Percentiles rank a stretch among this genome's conserved stretches.
These are phyloP conservation scores for Drosophila sproati DNA, from an alignment of 1,140 invertebrate genomes.

Conservation along the genomic window DNA sequence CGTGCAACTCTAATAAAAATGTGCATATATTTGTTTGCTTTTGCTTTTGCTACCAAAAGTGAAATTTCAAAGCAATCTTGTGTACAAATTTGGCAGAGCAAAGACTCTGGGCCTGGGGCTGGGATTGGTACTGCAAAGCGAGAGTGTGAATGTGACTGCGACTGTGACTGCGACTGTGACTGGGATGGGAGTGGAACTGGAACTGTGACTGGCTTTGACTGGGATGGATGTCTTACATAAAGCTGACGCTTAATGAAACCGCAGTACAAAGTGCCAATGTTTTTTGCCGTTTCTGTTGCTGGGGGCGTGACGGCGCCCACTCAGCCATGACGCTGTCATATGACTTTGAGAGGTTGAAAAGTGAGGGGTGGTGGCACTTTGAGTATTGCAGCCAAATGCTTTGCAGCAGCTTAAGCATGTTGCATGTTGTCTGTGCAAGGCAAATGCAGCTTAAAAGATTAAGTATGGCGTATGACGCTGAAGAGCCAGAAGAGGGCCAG, in stretches of 20 bases:
- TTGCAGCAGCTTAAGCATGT: conserved; percentile 79
- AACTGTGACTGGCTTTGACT: background rate
- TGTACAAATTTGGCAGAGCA: conserved; percentile 63
- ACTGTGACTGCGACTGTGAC: background rate
- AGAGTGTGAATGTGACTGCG: background rate
- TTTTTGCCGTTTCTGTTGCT: conserved; percentile 20
- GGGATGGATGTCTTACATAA: conserved; percentile 69
- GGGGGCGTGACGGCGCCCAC: conserved; percentile 14
- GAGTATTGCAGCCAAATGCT: conserved; percentile 54
- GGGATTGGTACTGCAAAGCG: background rate
- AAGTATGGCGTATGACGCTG: conserved; percentile 47
- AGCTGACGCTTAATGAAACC: conserved; percentile 74
- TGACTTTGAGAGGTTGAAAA: conserved; percentile 60
- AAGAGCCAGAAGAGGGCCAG: background rate
- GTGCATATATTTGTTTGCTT: conserved; percentile 7
- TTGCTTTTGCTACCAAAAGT: conserved; percentile 43
- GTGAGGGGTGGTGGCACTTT: background rate
- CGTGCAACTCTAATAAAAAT: background rate
- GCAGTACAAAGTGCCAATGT: conserved; percentile 47
- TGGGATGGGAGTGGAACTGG: background rate
- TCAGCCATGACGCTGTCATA: conserved; percentile 66
- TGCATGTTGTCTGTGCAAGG: conserved; percentile 73
- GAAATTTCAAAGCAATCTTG: conserved; percentile 62
- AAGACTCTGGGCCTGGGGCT: conserved; percentile 2
- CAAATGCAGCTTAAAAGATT: conserved; percentile 81